phyloP scores from a whole-genome alignment of 2,113 vertebrate genomes.

The Grus americana region DNA sequence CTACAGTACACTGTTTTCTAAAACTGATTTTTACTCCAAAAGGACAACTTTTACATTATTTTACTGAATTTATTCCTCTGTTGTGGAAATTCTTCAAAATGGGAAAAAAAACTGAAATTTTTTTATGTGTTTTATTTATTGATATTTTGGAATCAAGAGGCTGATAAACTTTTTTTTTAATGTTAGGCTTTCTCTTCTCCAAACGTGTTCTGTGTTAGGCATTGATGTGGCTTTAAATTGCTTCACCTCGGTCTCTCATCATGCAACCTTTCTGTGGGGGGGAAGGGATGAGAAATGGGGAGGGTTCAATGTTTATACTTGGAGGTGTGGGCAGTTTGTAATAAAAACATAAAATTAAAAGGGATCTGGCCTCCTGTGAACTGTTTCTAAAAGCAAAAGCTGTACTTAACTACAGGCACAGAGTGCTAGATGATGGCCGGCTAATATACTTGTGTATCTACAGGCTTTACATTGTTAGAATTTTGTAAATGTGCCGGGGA shows the following conservation, averaged over 20 bases:
- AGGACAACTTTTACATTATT: constrained; percentile 17
- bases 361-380: constrained; percentile 48
- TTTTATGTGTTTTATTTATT: constrained; percentile 49
- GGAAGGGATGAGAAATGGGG: background rate
- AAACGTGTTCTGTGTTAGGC: constrained; percentile 6
- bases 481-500: background rate
- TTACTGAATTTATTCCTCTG: constrained; percentile 34
- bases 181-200: constrained; percentile 6
- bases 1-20: constrained; percentile 10
- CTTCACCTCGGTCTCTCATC: background rate
- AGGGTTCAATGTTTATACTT: constrained; percentile 32
- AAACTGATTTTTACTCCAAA: constrained; percentile 48
- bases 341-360: constrained; percentile 55
- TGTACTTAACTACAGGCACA: background rate
- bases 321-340: constrained; percentile 47
- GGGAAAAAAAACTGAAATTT: background rate
- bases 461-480: background rate
- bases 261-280: background rate
- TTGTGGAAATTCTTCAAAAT: constrained; percentile 28
- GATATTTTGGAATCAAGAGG: background rate
- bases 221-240: constrained; percentile 26
- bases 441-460: background rate
- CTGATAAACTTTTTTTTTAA: background rate
- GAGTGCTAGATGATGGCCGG: background rate
- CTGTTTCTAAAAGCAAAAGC: constrained; percentile 33